These are phyloP conservation scores for Hirtodrosophila histrioides DNA, from an alignment of 2,888 invertebrate species.

Conservation along the genomic window DNA sequence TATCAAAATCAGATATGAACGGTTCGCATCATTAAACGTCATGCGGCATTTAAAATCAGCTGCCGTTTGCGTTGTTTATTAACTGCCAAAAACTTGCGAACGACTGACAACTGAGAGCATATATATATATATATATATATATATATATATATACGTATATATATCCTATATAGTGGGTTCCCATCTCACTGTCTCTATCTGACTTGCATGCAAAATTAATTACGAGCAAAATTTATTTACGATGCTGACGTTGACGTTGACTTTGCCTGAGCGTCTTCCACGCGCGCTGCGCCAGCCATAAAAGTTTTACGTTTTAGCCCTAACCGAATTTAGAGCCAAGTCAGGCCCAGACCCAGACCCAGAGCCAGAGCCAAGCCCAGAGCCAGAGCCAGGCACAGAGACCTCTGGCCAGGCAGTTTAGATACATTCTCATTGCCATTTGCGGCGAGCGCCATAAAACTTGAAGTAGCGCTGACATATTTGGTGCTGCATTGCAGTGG, in stretches of 20 bases:
- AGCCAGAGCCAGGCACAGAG: background rate
- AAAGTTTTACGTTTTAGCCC: slow-evolving; percentile 75
- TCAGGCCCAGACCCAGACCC: slow-evolving; percentile 6
- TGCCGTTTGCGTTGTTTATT: slow-evolving; percentile 59
- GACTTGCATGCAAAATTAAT: slow-evolving; percentile 79
- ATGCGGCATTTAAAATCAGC: slow-evolving; percentile 65
- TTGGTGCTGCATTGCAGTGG: slow-evolving; percentile 72
- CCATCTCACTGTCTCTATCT: slow-evolving; percentile 40
- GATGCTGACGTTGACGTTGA: slow-evolving; percentile 45
- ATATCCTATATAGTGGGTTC: slow-evolving; percentile 6
- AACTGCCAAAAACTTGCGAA: slow-evolving; percentile 35
- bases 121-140: background rate
- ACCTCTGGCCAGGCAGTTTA: slow-evolving; percentile 46
- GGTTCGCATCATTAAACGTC: slow-evolving; percentile 35
- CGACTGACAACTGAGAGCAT: slow-evolving; percentile 15
- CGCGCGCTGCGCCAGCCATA: slow-evolving; percentile 63
- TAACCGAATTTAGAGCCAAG: slow-evolving; percentile 59
- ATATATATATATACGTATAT: background rate
- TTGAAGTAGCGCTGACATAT: slow-evolving; percentile 65
- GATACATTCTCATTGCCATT: slow-evolving; percentile 65
- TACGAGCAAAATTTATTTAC: slow-evolving; percentile 73
- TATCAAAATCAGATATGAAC: slow-evolving; percentile 59
- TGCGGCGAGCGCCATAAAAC: slow-evolving; percentile 62
- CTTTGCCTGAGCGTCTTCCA: slow-evolving; percentile 22
- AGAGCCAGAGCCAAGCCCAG: slow-evolving; percentile 6